Evolutionary conservation across 2,888 invertebrate genomes (phyloP).

Genomic region (Empis stercorea): DNA sequence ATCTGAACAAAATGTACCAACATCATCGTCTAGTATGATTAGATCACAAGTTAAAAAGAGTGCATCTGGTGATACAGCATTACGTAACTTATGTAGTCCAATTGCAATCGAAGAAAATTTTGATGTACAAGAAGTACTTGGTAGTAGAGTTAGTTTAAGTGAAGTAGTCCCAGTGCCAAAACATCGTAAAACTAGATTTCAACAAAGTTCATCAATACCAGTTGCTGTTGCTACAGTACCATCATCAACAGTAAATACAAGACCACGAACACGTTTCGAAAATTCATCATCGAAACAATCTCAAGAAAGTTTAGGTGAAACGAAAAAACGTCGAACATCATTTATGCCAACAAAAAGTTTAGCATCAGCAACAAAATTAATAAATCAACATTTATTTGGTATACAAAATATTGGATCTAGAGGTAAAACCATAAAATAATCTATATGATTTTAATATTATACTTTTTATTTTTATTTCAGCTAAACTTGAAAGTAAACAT

Average conservation of each 20-base stretch:
- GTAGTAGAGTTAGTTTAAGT: conserved; percentile 44
- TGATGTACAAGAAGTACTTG: conserved; percentile 37
- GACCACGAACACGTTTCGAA: conserved; percentile 35
- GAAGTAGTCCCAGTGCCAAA: conserved; percentile 55
- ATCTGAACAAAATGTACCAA: conserved; percentile 13
- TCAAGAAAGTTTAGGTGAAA: conserved; percentile 41
- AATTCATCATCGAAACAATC: conserved; percentile 37
- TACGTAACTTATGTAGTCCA: conserved; percentile 42
- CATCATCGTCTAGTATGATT: conserved; percentile 36
- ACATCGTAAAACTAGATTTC: conserved; percentile 75
- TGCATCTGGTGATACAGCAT: conserved; percentile 62
- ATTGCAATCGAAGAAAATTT: conserved; percentile 40
- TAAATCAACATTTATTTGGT: conserved; percentile 62
- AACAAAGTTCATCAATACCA: conserved; percentile 55
- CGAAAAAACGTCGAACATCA: conserved; percentile 38
- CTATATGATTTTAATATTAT: neutral
- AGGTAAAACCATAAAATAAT: conserved; percentile 19
- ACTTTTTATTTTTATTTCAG: conserved; percentile 16
- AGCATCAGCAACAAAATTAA: conserved; percentile 56
- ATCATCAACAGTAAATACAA: neutral
- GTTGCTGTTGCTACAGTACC: neutral
- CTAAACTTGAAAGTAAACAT: conserved; percentile 45
- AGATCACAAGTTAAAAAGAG: conserved; percentile 58
- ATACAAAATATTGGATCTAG: conserved; percentile 39
- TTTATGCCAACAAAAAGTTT: conserved; percentile 52